These are phyloP conservation scores for Arctopsyche grandis DNA, from an alignment of 1,140 invertebrate genomes.

Conservation along the genomic window DNA sequence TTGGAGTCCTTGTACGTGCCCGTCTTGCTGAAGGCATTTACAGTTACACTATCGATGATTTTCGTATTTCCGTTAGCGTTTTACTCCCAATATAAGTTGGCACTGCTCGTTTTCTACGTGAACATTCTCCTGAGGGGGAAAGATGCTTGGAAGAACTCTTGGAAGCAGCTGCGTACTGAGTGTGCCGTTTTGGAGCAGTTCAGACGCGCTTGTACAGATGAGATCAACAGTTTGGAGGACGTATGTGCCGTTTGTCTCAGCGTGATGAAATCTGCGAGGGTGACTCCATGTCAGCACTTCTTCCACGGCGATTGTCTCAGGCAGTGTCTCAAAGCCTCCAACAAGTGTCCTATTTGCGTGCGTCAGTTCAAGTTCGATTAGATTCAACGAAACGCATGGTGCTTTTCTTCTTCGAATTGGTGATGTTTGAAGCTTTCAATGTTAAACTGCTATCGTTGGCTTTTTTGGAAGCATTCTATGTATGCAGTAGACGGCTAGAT, in stretches of 20 bases:
- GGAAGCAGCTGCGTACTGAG: slow-evolving; percentile 68
- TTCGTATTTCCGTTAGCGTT: slow-evolving; percentile 68
- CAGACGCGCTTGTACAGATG: slow-evolving; percentile 71
- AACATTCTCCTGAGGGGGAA: slow-evolving; percentile 75
- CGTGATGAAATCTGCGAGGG: slow-evolving; percentile 73
- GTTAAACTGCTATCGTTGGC: background rate
- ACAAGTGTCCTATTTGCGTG: slow-evolving; percentile 78
- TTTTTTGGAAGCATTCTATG: background rate
- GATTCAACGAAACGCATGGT: background rate
- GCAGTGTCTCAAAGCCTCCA: slow-evolving; percentile 74
- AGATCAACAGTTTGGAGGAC: slow-evolving; percentile 75
- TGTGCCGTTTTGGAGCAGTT: slow-evolving; percentile 71
- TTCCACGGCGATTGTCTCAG: slow-evolving; percentile 81
- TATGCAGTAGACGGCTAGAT: background rate
- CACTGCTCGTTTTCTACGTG: slow-evolving; percentile 71
- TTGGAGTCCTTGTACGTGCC: slow-evolving; percentile 75
- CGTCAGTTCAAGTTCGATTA: slow-evolving; percentile 53
- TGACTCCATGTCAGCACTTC: slow-evolving; percentile 80
- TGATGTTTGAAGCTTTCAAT: background rate
- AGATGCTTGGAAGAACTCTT: slow-evolving; percentile 69
- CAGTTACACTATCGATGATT: slow-evolving; percentile 66
- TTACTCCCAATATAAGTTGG: slow-evolving; percentile 68
- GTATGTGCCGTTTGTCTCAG: slow-evolving; percentile 81
- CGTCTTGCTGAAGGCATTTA: slow-evolving; percentile 69
- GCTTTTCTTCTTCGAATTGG: background rate